A percentile compares a stretch with the other conserved stretches of the same genome.
phyloP scores from a whole-genome alignment of 2,888 invertebrate genomes.

The Blomia tropicalis region DNA sequence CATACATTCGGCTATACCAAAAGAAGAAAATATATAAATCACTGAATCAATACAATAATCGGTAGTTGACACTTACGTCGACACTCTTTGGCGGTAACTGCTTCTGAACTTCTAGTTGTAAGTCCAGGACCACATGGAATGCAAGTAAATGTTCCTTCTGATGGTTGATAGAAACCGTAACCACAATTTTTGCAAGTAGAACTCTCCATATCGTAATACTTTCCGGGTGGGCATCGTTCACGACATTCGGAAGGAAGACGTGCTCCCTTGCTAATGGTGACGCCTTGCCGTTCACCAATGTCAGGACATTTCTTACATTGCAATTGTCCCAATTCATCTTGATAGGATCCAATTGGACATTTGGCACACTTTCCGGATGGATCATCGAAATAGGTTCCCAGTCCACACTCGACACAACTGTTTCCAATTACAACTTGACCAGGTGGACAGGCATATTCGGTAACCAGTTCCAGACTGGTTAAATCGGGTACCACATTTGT shows the following conservation, averaged over 20 bases:
- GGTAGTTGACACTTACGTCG: conserved; percentile 28
- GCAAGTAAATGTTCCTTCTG: conserved; percentile 76
- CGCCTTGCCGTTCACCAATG: conserved; percentile 73
- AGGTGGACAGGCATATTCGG: conserved; percentile 77
- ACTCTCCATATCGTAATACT: conserved; percentile 73
- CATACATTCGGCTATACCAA: conserved; percentile 55
- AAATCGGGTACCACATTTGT: conserved; percentile 90
- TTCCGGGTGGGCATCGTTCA: conserved; percentile 81
- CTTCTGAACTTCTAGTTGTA: conserved; percentile 76
- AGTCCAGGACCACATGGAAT: conserved; percentile 72
- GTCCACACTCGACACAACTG: conserved; percentile 78
- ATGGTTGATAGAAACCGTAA: conserved; percentile 78
- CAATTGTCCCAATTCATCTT: conserved; percentile 74
- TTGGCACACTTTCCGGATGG: conserved; percentile 55
- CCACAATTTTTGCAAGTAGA: conserved; percentile 81
- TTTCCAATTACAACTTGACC: conserved; percentile 87
- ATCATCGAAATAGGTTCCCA: conserved; percentile 66
- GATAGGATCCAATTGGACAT: conserved; percentile 76
- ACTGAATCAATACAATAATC: neutral
- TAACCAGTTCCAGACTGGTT: conserved; percentile 64
- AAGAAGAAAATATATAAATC: conserved; percentile 4
- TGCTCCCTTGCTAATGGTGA: conserved; percentile 69
- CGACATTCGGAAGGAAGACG: conserved; percentile 75
- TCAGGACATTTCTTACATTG: conserved; percentile 76
- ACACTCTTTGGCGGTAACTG: conserved; percentile 46